Conservation (phyloP, 2,888 invertebrate genomes). For the Meta bourneti region DNA sequence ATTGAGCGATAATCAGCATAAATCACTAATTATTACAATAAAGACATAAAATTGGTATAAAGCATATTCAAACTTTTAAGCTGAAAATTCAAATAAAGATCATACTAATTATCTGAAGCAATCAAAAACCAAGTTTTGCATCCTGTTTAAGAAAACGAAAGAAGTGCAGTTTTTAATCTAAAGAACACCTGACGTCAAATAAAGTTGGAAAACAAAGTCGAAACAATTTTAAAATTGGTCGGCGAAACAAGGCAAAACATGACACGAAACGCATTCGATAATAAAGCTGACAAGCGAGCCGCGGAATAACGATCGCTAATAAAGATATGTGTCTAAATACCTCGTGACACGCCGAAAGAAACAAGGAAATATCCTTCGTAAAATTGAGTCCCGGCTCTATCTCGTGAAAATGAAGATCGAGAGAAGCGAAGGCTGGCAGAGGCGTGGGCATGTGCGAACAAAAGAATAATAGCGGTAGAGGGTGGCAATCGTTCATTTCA, state of each 20-base stretch:
- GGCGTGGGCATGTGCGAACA: constrained; percentile 38
- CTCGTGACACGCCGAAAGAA: constrained; percentile 40
- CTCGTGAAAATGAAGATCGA: constrained; percentile 38
- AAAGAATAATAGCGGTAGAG: constrained; percentile 42
- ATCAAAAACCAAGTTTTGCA: no score
- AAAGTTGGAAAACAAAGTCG: neutral
- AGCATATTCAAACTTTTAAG: no score
- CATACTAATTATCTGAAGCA: no score
- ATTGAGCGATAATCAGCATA: no score
- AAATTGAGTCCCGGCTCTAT: constrained; percentile 27
- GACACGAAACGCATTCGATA: neutral
- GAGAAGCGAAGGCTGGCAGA: constrained; percentile 1
- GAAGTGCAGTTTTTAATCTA: no score
- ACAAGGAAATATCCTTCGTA: constrained; percentile 39
- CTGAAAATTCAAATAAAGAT: no score
- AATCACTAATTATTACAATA: no score
- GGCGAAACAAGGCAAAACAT: neutral
- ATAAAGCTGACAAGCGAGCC: constrained; percentile 40
- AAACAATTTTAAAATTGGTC: neutral
- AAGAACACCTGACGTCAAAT: no score
- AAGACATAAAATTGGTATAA: no score
- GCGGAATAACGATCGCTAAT: constrained; percentile 39
- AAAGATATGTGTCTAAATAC: constrained; percentile 53
- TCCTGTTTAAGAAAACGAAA: no score
- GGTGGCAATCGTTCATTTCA: constrained; percentile 50